Evolutionary conservation across 2,888 invertebrate species (phyloP), one percentile per base, ranked within the genome.

Genomic region (Lordiphosa andalusiaca): DNA sequence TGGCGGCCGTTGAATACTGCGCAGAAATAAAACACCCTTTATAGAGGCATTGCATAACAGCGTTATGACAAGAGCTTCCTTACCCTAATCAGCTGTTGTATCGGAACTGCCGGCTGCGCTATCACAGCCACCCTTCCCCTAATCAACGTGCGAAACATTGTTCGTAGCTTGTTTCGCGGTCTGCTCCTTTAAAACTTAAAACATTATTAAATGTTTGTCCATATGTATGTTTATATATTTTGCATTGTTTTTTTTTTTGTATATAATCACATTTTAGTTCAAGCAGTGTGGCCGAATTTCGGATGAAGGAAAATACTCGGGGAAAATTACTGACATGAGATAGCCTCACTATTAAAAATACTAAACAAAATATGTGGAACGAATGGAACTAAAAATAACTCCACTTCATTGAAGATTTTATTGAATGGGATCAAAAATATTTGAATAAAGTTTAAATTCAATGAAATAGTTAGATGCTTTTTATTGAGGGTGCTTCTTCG

Each of bases 1-100:
- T 12, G 7, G 13, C 7, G 12, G 38, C 7, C 3, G 38, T 38
- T 12, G 38, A 38, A 38, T 7, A 38, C 38, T 38, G 38, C 7
- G 12, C 7, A 38, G 9, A 38, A 13, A 13, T 0, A 1, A 5
- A 37, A 37, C 3, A 37, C 12, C 2, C n/a, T 37, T 37, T 12
- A n/a, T n/a, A 6, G 3, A 16, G 7, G 38, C 13, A 16, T 38
- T 38, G 12, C 38, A 38, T 38, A 38, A 38, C 12, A 6, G 16
- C 7, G 3, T 38, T 30, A 30, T 10, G 30, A 30, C 30, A 9
- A 38, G 7, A 6, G 9, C 9, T 9, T 7, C 16, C 16, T 38
- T 16, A 38, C 38, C 38, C 12, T 38, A 38, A 38, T 38, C 13
- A 38, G 38, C 38, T 38, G 30, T 30, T 30, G 30, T 30, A 30